Evolutionary conservation across 2,888 invertebrate species (phyloP), one percentile per base, ranked within the genome.

Genomic region (Apamea sordens): DNA sequence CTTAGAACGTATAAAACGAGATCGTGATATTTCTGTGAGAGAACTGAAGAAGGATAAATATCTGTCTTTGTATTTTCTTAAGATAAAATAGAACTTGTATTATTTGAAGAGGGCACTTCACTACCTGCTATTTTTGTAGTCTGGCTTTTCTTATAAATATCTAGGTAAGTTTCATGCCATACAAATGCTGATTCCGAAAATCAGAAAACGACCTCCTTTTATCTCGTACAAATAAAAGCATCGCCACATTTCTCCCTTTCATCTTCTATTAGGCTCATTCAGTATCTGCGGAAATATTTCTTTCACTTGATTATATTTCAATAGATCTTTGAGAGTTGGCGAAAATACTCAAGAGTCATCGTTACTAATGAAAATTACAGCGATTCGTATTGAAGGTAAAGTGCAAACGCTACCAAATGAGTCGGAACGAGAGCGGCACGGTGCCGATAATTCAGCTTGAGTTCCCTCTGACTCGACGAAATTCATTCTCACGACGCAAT

Each of bases 351-450:
- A 85, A 89, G 88, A 88, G 87, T 87, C 89, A 89, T 86, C 90
- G 85, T 89, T 88, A 90, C 89, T 92, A 93, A 93, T 93, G 92
- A 92, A 93, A 92, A 92, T 92, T 90, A 92, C 90, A 90, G 82
- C 91, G 90, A 92, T 93, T 90, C 91, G 89, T 91, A 91, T 90
- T 90, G 90, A 91, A 93, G 92, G 93, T 91, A 93, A 93, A 93
- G 92, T 93, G 93, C 94, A 92, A 93, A 93, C 93, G 92, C 89
- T 90, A 92, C 88, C 93, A 95, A 95, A 95, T 94, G 95, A 94
- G 92, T 91, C 88, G 93, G 93, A 94, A 94, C 92, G 92, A 86
- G 88, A 86, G 89, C 88, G 92, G 92, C 90, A 93, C 93, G 93
- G 94, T 93, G 92, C 92, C 93, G 93, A 94, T 95, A 95, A 94